phyloP scores from a whole-genome alignment of 2,888 invertebrate species.

The Amblyjoppa fuscipennis region DNA sequence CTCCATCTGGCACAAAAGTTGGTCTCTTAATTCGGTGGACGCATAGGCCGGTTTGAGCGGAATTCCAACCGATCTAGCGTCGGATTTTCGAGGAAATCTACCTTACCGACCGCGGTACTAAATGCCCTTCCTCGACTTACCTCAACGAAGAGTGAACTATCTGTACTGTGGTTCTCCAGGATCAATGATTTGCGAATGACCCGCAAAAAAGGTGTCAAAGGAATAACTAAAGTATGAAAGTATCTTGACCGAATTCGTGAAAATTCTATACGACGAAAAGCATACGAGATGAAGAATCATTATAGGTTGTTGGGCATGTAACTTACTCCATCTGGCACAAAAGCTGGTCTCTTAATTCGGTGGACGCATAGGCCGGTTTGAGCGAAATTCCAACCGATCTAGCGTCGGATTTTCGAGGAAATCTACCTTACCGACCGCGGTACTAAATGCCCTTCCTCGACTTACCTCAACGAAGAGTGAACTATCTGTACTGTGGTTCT shows the following conservation, averaged over 20 bases:
- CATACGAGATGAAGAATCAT: neutral
- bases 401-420: neutral
- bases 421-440: slow-evolving; percentile 13
- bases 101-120: slow-evolving; percentile 2
- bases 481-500: no score
- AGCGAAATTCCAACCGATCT: neutral
- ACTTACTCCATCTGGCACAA: slow-evolving; percentile 31
- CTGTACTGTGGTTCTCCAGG: no score
- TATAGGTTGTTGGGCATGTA: neutral
- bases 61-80: neutral
- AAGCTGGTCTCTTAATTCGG: neutral
- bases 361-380: neutral
- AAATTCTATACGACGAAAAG: neutral
- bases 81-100: neutral
- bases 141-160: neutral
- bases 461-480: neutral
- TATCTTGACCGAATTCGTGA: neutral
- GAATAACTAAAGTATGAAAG: neutral
- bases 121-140: neutral
- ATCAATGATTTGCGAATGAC: neutral
- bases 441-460: neutral
- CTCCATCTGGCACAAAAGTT: slow-evolving; percentile 27
- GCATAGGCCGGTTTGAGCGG: neutral
- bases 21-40: neutral
- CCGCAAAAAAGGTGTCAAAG: neutral